phyloP scores from a whole-genome alignment of 2,797 vertebrate species.

The Mormyrus hasselquistii region DNA sequence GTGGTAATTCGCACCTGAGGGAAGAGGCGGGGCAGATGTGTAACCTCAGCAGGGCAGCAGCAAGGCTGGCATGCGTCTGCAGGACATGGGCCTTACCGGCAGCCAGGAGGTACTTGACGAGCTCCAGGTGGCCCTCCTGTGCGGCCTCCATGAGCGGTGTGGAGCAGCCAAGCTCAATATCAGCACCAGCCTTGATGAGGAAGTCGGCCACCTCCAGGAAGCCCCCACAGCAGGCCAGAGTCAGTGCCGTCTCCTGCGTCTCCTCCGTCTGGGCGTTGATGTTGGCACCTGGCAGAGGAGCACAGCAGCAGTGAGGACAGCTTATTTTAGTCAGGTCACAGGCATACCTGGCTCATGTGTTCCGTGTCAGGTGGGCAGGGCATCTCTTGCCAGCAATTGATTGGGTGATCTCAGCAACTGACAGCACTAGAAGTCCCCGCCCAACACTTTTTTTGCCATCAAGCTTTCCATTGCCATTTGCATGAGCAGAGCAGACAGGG shows the following conservation, averaged over 20 bases:
- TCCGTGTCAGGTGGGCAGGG: not conserved
- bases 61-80: not conserved
- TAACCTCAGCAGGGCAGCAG: not conserved
- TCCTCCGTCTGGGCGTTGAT: slow-evolving; percentile 61
- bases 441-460: not conserved
- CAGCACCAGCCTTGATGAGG: slow-evolving; percentile 94
- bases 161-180: slow-evolving; percentile 95
- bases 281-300: slow-evolving; percentile 76
- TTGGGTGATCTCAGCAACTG: not conserved
- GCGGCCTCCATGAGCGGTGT: slow-evolving; percentile 98
- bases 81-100: slow-evolving; percentile 66
- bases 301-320: not conserved
- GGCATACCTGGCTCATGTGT: not conserved
- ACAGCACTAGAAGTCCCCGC: not conserved
- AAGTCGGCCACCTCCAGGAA: slow-evolving; percentile 98
- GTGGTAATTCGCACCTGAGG: slow-evolving; percentile 33
- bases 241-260: slow-evolving; percentile 94
- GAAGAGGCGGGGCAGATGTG: not conserved
- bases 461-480: not conserved
- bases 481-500: slow-evolving; percentile 43
- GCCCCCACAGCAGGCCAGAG: slow-evolving; percentile 92
- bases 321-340: not conserved
- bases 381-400: not conserved
- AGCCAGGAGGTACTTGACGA: slow-evolving; percentile 94
- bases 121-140: slow-evolving; percentile 93